Evolutionary conservation across 2,797 vertebrate species (phyloP), one percentile per base, ranked within the genome.

Genomic region (Gadopsis marmoratus): DNA sequence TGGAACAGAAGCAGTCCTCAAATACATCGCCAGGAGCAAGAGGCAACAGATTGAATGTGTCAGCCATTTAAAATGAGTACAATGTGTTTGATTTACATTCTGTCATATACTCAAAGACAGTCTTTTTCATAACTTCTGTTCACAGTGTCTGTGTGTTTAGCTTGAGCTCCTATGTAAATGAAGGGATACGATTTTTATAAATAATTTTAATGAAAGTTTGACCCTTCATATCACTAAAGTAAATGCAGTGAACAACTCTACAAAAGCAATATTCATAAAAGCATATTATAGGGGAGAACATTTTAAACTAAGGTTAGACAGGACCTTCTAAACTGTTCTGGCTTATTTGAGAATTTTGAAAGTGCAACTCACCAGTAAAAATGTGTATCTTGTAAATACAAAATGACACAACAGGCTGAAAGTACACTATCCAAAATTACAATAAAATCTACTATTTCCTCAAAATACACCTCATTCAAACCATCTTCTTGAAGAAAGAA

Each of bases 201-300:
- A 76, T 79, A 77, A 43, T 73, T 89, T 86, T 84, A 78, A 82
- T 69, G 87, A 82, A 74, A 63, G 73, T n/a, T n/a, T n/a, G n/a
- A n/a, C n/a, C n/a, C n/a, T n/a, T n/a, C n/a, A n/a, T n/a, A n/a
- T n/a, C n/a, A n/a, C n/a, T n/a, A n/a, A n/a, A n/a, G n/a, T n/a
- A n/a, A n/a, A n/a, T n/a, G n/a, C n/a, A n/a, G n/a, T n/a, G n/a
- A n/a, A n/a, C n/a, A n/a, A n/a, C n/a, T n/a, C n/a, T n/a, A n/a
- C n/a, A n/a, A n/a, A n/a, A n/a, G n/a, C n/a, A n/a, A 67, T 45
- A 53, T 53, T 59, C 26, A 59, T 45, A 19, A 87, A 74, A 74
- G 73, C 17, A 74, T 54, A 71, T 37, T 48, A 72, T 50, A 63
- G n/a, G 29, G n/a, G n/a, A 77, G 43, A 39, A 66, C 56, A 65